Conservation (phyloP, 1,140 invertebrate species). For the Tetramorium simillimum region DNA sequence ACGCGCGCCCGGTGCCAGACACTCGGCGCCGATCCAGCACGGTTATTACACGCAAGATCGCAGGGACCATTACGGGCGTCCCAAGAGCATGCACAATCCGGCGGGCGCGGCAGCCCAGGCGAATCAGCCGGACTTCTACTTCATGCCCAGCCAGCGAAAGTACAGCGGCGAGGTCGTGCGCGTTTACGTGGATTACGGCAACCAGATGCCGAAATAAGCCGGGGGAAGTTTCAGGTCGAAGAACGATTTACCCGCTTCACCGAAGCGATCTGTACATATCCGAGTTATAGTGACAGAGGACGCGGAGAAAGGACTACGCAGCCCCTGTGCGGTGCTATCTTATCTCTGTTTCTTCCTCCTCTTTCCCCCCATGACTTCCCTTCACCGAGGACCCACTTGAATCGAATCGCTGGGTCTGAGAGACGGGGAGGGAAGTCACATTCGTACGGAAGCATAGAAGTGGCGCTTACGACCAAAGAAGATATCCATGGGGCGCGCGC, state of each 20-base stretch:
- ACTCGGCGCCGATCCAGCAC: constrained; percentile 78
- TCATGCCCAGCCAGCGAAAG: constrained; percentile 97
- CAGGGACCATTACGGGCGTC: constrained; percentile 73
- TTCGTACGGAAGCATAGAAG: constrained; percentile 59
- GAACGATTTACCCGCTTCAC: constrained; percentile 62
- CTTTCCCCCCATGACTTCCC: constrained; percentile 2
- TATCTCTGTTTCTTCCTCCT: background rate
- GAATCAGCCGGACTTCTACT: constrained; percentile 95
- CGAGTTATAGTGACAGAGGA: constrained; percentile 52
- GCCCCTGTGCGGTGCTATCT: constrained; percentile 50
- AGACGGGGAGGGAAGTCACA: constrained; percentile 12
- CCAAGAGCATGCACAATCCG: constrained; percentile 70
- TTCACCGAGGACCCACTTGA: background rate
- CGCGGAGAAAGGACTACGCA: constrained; percentile 53
- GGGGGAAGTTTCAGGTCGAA: background rate
- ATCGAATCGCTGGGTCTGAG: background rate
- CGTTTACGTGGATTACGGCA: constrained; percentile 93
- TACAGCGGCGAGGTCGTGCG: constrained; percentile 97
- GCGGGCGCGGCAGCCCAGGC: constrained; percentile 41
- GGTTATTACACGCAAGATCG: constrained; percentile 86
- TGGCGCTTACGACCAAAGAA: constrained; percentile 74
- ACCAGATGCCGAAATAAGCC: constrained; percentile 79
- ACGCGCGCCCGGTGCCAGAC: constrained; percentile 80
- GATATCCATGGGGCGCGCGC: constrained; percentile 67
- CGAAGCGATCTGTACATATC: constrained; percentile 71